phyloP scores from a whole-genome alignment of 2,113 vertebrate genomes.

The Etia nguti region DNA sequence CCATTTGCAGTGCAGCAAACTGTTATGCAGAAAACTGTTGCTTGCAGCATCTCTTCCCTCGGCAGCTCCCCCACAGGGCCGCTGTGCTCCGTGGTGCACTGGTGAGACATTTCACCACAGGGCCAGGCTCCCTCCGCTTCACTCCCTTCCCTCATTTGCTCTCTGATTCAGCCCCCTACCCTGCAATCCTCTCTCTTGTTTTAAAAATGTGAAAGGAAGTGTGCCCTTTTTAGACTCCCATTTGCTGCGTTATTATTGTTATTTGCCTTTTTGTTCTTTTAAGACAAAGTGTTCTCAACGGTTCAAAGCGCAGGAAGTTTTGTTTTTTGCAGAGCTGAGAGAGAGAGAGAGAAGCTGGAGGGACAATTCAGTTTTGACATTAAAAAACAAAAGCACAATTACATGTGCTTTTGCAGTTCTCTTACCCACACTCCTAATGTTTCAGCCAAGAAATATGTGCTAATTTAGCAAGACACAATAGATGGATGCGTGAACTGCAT shows the following conservation, averaged over 20 bases:
- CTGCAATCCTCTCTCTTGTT: slow-evolving; percentile 6
- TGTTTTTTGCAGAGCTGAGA: not conserved
- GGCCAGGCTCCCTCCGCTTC: slow-evolving; percentile 2
- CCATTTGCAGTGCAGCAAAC: slow-evolving; percentile 14
- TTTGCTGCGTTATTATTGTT: not conserved
- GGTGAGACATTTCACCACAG: slow-evolving; percentile 6
- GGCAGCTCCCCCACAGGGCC: not conserved
- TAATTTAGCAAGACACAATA: not conserved
- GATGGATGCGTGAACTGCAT: not conserved
- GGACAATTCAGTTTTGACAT: not conserved
- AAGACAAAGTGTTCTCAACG: not conserved
- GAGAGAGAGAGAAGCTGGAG: not conserved
- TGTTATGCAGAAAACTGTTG: not conserved
- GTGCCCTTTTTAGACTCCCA: not conserved
- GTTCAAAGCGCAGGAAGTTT: not conserved
- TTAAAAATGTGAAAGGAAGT: not conserved
- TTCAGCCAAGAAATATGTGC: not conserved
- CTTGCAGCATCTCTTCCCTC: not conserved
- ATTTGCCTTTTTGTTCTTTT: not conserved
- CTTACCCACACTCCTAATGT: not conserved
- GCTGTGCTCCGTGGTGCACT: not conserved
- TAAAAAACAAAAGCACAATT: not conserved
- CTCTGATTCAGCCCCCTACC: slow-evolving; percentile 4
- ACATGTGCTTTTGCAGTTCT: not conserved
- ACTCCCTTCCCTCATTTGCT: not conserved